Conservation (phyloP, 1,140 invertebrate genomes). For the Tetragonula clypearis region DNA sequence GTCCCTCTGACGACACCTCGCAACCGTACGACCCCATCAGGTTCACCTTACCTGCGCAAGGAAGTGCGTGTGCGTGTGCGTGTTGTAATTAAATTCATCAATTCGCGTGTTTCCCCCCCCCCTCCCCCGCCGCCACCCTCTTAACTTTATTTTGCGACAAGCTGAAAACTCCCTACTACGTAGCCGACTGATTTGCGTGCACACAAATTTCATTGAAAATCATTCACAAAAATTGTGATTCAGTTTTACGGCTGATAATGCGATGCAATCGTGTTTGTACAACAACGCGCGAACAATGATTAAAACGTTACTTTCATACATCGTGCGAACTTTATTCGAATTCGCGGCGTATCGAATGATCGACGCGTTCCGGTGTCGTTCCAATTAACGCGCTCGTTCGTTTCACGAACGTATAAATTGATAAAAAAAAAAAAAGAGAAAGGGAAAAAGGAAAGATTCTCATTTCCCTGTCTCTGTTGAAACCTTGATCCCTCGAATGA, state of each 20-base stretch:
- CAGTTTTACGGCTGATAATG: neutral
- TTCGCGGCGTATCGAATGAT: neutral
- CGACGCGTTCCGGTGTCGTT: neutral
- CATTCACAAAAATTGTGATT: neutral
- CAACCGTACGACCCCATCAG: conserved; percentile 83
- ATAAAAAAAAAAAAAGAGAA: no score
- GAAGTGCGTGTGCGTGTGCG: no score
- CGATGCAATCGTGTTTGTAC: neutral
- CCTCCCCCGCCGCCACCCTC: no score
- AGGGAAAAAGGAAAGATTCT: neutral
- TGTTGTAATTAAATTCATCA: no score
- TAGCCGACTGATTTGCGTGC: no score
- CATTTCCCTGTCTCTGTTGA: neutral
- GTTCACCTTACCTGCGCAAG: conserved; percentile 66
- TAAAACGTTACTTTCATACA: neutral
- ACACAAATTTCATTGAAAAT: no score
- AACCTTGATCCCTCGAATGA: neutral
- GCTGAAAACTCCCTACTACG: no score
- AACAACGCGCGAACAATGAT: neutral
- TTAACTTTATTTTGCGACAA: no score
- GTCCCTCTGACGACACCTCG: conserved; percentile 83
- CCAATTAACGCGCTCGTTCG: neutral
- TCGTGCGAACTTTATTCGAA: no score
- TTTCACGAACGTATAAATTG: conserved; percentile 3
- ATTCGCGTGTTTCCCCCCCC: no score